Conservation (phyloP, 2,797 vertebrate species). For the Hoplostethus mediterraneus region DNA sequence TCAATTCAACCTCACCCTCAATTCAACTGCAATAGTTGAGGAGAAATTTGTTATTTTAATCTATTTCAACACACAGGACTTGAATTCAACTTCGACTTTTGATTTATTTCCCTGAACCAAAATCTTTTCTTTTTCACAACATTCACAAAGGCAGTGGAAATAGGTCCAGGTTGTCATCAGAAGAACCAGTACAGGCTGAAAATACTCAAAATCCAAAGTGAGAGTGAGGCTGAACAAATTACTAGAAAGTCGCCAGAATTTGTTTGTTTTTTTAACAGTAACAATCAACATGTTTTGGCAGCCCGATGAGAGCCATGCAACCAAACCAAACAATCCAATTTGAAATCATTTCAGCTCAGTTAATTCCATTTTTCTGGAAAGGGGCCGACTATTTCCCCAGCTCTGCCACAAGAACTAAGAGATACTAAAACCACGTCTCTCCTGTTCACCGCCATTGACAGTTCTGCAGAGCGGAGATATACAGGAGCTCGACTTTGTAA, state of each 20-base stretch:
- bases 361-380: background rate
- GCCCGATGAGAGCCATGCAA: constrained; percentile 21
- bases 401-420: background rate
- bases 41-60: background rate
- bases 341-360: constrained; percentile 12
- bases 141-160: background rate
- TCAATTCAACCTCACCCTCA: no score
- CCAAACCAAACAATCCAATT: constrained; percentile 26
- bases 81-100: constrained; percentile 19
- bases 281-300: constrained; percentile 30
- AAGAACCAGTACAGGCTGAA: background rate
- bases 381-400: constrained; percentile 11
- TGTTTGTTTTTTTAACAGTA: constrained; percentile 12
- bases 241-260: constrained; percentile 20
- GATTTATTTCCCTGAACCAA: background rate
- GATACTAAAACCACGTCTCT: constrained; percentile 6
- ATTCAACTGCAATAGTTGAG: constrained; percentile 21
- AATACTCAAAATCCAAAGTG: background rate
- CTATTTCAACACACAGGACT: background rate
- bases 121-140: background rate
- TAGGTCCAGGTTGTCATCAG: background rate
- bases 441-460: background rate
- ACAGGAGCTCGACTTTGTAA: constrained; percentile 29
- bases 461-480: constrained; percentile 22
- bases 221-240: constrained; percentile 40